Evolutionary conservation across 2,888 invertebrate genomes (phyloP).

Genomic region (Drosophila nr. medialis): DNA sequence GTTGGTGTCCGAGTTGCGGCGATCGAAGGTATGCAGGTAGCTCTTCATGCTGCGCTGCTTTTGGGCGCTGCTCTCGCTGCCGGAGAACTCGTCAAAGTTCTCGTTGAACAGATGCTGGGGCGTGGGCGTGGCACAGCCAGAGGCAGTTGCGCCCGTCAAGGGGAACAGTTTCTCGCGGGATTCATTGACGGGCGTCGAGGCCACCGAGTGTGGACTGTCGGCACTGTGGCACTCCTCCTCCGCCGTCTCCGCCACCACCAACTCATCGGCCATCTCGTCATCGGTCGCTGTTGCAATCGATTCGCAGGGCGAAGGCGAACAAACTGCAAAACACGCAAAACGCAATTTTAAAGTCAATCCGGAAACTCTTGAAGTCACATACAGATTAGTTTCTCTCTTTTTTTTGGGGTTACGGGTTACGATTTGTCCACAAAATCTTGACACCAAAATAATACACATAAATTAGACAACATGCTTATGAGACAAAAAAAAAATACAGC

Average conservation of each 20-base stretch:
- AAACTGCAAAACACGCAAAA: constrained; percentile 86
- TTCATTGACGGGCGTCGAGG: constrained; percentile 81
- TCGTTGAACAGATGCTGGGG: constrained; percentile 76
- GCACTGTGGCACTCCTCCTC: constrained; percentile 61
- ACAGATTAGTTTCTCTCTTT: constrained; percentile 30
- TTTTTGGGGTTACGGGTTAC: constrained; percentile 16
- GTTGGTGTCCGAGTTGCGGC: constrained; percentile 92
- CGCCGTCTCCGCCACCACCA: constrained; percentile 30
- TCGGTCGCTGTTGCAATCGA: constrained; percentile 89
- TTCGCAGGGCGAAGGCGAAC: constrained; percentile 92
- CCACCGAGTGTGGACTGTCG: constrained; percentile 62
- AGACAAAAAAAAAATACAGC: constrained; percentile 16
- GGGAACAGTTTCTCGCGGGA: constrained; percentile 83
- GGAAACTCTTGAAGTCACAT: constrained; percentile 11
- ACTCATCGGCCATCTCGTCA: constrained; percentile 84
- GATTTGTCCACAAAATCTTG: background rate
- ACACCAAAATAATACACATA: constrained; percentile 17
- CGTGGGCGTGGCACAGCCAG: constrained; percentile 65
- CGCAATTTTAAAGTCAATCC: constrained; percentile 13
- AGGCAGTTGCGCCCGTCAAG: constrained; percentile 73
- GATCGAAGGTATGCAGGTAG: constrained; percentile 87
- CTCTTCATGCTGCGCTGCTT: constrained; percentile 82
- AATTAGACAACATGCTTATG: constrained; percentile 47
- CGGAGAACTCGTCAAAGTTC: constrained; percentile 74
- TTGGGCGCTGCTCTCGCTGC: constrained; percentile 67